Percentiles rank a stretch among this genome's conserved stretches.
These are phyloP conservation scores for Columbina picui DNA, from an alignment of 2,113 vertebrate species.

Conservation along the genomic window DNA sequence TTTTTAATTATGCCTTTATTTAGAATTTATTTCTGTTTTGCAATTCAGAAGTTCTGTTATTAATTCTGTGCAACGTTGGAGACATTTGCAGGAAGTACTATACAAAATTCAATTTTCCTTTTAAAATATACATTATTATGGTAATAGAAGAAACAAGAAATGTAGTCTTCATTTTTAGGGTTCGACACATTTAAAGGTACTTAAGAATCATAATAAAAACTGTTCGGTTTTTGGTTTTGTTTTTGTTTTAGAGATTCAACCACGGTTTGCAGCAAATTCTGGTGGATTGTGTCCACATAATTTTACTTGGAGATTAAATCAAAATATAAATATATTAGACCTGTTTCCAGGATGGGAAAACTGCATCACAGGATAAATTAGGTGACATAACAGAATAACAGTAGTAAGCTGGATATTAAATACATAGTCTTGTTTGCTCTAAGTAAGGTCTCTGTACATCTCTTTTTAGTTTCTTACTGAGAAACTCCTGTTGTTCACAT, in stretches of 20 bases:
- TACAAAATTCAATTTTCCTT: not conserved
- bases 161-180: not conserved
- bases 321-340: not conserved
- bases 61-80: not conserved
- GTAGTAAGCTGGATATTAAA: not conserved
- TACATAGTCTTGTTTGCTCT: not conserved
- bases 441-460: not conserved
- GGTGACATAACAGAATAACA: not conserved
- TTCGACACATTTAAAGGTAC: not conserved
- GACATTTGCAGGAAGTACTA: not conserved
- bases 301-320: not conserved
- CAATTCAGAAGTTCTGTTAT: not conserved
- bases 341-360: not conserved
- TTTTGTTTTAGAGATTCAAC: not conserved
- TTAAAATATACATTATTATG: not conserved
- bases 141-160: not conserved
- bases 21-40: constrained; percentile 8
- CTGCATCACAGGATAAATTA: not conserved
- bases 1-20: constrained; percentile 15
- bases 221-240: too few relatives aligned
- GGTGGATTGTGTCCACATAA: not conserved
- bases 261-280: not conserved
- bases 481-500: not conserved
- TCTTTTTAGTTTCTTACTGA: not conserved
- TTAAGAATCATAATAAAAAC: not conserved